phyloP scores from a whole-genome alignment of 1,140 invertebrate genomes.

The Papilio dardanus region DNA sequence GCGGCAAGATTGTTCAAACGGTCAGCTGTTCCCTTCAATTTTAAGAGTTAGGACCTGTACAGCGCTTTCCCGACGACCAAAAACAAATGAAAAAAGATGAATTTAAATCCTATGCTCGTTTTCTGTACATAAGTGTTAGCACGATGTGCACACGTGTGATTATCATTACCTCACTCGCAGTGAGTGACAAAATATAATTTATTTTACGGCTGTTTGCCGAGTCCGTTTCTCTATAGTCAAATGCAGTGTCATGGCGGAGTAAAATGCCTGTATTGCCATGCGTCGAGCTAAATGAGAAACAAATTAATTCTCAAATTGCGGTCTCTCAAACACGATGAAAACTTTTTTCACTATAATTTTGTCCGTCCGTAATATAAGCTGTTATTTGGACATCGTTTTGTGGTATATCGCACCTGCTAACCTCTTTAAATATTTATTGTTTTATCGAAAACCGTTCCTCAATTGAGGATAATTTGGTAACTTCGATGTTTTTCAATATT shows the following conservation, averaged over 20 bases:
- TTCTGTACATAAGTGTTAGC: background rate
- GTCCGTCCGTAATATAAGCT: constrained; percentile 52
- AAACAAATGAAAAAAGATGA: background rate
- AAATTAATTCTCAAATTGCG: constrained; percentile 72
- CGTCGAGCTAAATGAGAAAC: constrained; percentile 65
- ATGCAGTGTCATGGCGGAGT: constrained; percentile 56
- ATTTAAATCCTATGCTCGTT: background rate
- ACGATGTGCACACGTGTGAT: no score
- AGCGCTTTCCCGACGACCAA: background rate
- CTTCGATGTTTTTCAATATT: constrained; percentile 44
- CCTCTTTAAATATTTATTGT: constrained; percentile 74
- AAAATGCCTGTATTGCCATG: constrained; percentile 52
- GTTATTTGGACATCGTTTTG: constrained; percentile 71
- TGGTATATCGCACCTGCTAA: constrained; percentile 69
- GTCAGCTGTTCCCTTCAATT: constrained; percentile 48
- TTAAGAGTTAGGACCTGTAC: background rate
- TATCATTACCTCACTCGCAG: background rate
- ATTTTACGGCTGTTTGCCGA: background rate
- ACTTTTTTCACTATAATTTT: constrained; percentile 59
- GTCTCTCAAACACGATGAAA: constrained; percentile 54
- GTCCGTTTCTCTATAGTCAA: background rate
- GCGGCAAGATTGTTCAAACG: constrained; percentile 59
- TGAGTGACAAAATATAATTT: background rate
- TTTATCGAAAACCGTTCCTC: constrained; percentile 49
- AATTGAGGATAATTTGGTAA: constrained; percentile 51